phyloP scores from a whole-genome alignment of 2,888 invertebrate species.

The Homarus gammarus region DNA sequence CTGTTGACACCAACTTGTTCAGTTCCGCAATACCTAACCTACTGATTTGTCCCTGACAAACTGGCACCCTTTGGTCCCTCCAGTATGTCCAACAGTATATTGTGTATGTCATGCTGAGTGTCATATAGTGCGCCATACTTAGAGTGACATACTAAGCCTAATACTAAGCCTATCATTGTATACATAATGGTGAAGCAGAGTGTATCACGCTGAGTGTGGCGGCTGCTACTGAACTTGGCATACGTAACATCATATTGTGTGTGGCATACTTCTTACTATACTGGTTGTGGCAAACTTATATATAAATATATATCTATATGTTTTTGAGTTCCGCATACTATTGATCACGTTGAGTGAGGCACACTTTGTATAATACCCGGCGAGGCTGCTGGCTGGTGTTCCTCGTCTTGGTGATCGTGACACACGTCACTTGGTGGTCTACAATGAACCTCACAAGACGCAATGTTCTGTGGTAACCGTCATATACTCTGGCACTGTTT shows the following conservation, averaged over 20 bases:
- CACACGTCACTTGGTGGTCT: too few species aligned
- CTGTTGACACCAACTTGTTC: conserved; percentile 33
- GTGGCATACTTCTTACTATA: conserved; percentile 3
- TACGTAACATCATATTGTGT: neutral
- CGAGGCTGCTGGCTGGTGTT: too few species aligned
- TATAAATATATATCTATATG: neutral
- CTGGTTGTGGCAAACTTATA: neutral
- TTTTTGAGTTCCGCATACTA: neutral
- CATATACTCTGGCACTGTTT: too few species aligned
- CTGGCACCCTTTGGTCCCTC: neutral
- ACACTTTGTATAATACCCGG: conserved; percentile 19
- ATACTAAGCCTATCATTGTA: conserved; percentile 23
- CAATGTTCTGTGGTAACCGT: too few species aligned
- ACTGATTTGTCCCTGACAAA: conserved; percentile 5
- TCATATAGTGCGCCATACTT: neutral
- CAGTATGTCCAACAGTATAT: conserved; percentile 12
- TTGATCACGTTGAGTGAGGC: neutral
- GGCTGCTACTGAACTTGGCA: neutral
- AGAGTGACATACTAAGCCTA: neutral
- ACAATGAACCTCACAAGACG: too few species aligned
- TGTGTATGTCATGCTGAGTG: conserved; percentile 18
- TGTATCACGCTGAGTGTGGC: neutral
- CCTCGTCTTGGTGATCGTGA: too few species aligned
- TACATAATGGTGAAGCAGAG: neutral
- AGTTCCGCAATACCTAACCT: conserved; percentile 43